Base-by-base conservation (phyloP, 2,113 vertebrate species). In the Struthidea cinerea region DNA sequence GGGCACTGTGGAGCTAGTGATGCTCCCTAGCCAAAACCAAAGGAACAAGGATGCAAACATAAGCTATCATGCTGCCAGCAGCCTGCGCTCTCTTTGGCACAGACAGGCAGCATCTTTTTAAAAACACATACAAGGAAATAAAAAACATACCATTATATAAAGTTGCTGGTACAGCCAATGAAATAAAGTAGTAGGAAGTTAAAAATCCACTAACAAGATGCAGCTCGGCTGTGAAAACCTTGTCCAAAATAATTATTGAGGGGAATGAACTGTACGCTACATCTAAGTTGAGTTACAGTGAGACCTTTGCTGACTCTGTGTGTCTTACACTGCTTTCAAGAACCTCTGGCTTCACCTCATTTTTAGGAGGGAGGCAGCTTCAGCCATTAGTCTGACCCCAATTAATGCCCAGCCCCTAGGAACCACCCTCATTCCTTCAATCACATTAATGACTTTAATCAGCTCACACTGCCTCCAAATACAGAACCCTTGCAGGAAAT, bases 401-500 rank as follows among this genome's bases (percentile, higher is more conserved):
- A 49, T 3, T 30, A 78, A 64, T 65, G 65, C 20, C 55, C 56
- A 52, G 37, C 39, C 77, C 46, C 33, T 49, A 68, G 44, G 68
- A 93, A 84, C 76, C 70, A 87, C 41, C 76, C 80, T 89, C 76
- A 71, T 89, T 95, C 80, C 61, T 93, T 71, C 84, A 69, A 30
- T 6, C 1, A 1, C 30, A 63, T 64, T 24, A 57, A 47, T 26
- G 59, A 52, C 21, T 53, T 90, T 44, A 57, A 63, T 57, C 71
- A 61, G 64, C 63, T 77, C 50, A 59, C 21, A 39, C 3, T 2
- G 11, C 26, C 49, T 64, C 53, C 57, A 71, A 70, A 79, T 9
- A 68, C 44, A 69, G 39, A 88, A 37, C 6, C 13, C 24, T 60
- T 7, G 23, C 41, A 77, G 46, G 13, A 88, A 75, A 57, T 35